Percentiles rank a stretch among this genome's conserved stretches.
These are phyloP conservation scores for Sarcophaga variegata DNA, from an alignment of 2,888 invertebrate species.

Conservation along the genomic window DNA sequence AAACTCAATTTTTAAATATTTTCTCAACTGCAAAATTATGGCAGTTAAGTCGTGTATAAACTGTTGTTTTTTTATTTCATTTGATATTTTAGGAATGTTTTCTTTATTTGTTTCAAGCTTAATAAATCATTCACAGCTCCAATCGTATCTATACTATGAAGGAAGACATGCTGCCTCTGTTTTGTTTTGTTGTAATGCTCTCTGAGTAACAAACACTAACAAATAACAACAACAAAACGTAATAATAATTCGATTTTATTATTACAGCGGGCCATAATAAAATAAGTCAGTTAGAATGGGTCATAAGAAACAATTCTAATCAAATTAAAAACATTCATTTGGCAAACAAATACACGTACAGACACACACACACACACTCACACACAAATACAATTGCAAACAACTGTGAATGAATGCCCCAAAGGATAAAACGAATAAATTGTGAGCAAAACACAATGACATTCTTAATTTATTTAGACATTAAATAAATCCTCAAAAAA, in stretches of 20 bases:
- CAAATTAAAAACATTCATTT: conserved; percentile 60
- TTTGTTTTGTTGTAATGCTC: too few species aligned
- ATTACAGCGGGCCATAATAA: conserved; percentile 26
- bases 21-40: too few species aligned
- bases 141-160: too few species aligned
- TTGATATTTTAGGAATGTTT: too few species aligned
- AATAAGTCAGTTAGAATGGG: conserved; percentile 13
- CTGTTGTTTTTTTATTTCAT: too few species aligned
- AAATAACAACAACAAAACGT: background rate
- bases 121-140: too few species aligned
- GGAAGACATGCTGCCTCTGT: too few species aligned
- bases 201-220: too few species aligned
- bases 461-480: conserved; percentile 68
- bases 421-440: conserved; percentile 62
- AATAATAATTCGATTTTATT: conserved; percentile 39
- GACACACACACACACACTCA: background rate
- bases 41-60: too few species aligned
- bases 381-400: background rate
- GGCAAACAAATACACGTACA: conserved; percentile 22
- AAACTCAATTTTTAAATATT: too few species aligned
- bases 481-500: conserved; percentile 57
- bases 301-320: conserved; percentile 59
- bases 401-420: conserved; percentile 14
- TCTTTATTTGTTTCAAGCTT: too few species aligned
- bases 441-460: conserved; percentile 54